phyloP scores from a whole-genome alignment of 1,140 invertebrate species.

The Branchinecta lynchi region DNA sequence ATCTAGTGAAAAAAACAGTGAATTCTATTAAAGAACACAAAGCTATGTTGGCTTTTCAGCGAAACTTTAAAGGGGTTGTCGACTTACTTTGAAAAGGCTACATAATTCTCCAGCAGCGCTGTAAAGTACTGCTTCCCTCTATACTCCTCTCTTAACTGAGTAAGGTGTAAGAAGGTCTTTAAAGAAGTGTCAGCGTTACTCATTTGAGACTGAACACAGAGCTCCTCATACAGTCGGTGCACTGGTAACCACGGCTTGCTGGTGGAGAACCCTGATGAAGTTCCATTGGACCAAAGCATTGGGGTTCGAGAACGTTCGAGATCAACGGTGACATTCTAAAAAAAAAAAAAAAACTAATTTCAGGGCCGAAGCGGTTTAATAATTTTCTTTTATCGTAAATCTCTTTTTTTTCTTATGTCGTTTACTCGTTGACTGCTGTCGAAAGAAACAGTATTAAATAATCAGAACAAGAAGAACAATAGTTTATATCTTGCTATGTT shows the following conservation, averaged over 20 bases:
- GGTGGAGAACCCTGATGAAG: background rate
- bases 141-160: background rate
- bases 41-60: too few relatives aligned
- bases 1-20: too few relatives aligned
- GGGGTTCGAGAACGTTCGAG: background rate
- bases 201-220: background rate
- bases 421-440: too few relatives aligned
- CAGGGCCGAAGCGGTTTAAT: too few relatives aligned
- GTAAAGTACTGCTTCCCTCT: background rate
- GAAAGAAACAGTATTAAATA: too few relatives aligned
- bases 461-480: too few relatives aligned
- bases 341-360: background rate
- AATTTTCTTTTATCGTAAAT: too few relatives aligned
- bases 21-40: too few relatives aligned
- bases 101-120: background rate
- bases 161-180: background rate
- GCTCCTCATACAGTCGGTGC: background rate
- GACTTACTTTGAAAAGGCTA: background rate
- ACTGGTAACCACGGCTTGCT: background rate
- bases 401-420: too few relatives aligned
- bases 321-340: background rate
- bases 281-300: background rate
- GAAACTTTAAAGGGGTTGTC: too few relatives aligned
- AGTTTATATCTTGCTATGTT: too few relatives aligned
- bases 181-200: background rate